Evolutionary conservation across 2,797 vertebrate genomes (phyloP), one percentile per base, ranked within the genome.

Genomic region (Toxotes lorentzi): DNA sequence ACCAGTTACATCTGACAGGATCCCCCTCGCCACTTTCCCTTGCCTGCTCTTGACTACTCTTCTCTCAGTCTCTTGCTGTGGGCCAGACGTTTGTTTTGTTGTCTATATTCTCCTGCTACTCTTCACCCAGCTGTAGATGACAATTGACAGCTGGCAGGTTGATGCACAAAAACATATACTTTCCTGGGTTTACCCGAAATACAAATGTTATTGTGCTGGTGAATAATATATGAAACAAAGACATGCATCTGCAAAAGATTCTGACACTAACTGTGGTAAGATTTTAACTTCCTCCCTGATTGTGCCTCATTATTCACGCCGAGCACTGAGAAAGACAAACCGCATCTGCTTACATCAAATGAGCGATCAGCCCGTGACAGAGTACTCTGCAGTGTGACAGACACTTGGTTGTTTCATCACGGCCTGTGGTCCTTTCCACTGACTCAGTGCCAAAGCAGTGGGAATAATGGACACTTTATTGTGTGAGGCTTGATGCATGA

Each of bases 1-100:
- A 81, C 79, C 89, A 82, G 85, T 70, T 73, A 68, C 67, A 19
- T 84, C 87, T 91, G 91, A 93, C 90, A 89, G 88, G 43, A 84
- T 43, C 60, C 58, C 66, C 59, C 61, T 51, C n/a, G 10, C 63
- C 67, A 73, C 59, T 76, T 75, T 81, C 32, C 75, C 64, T 69
- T 4, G 41, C 73, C 72, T 69, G 54, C 65, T 75, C 30, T 68
- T 30, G 9, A 59, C 73, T 70, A 24, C 82, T 51, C 34, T n/a
- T 73, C 57, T 68, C 43, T 67, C 81, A 9, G 12, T 50, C 65
- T 78, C 80, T 66, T 23, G 24, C 78, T 74, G 24, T 21, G 57
- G 62, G 41, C 66, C 57, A 82, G 83, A 56, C 21, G 11, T 75
- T 79, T 79, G 47, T 81, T 82, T 79, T 78, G 51, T 75, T 65